A percentile compares a stretch with the other conserved stretches of the same genome.
Conservation (phyloP, 2,113 vertebrate genomes). For the Pachypanchax playfairii region DNA sequence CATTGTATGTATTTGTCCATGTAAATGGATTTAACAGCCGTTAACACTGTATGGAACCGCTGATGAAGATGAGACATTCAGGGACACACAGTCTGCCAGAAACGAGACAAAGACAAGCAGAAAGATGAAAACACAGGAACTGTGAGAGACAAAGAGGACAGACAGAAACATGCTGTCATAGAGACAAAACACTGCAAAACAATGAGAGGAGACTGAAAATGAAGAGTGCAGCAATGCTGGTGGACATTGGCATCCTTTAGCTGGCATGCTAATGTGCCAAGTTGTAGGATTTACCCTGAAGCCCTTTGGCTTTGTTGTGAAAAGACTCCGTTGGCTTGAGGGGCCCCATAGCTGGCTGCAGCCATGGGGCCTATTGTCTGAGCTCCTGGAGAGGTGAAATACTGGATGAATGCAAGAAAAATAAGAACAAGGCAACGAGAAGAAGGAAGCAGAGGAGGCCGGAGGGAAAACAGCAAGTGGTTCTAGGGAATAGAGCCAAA, state of each 20-base stretch:
- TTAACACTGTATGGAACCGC: no score
- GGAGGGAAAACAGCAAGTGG: constrained; percentile 68
- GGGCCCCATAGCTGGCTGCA: constrained; percentile 69
- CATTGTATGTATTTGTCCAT: no score
- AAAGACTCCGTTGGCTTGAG: constrained; percentile 78
- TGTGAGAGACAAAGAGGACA: constrained; percentile 23
- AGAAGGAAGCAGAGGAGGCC: constrained; percentile 50
- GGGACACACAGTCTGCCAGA: constrained; percentile 14
- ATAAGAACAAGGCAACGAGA: constrained; percentile 56
- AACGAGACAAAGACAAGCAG: constrained; percentile 32
- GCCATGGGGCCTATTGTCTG: constrained; percentile 67
- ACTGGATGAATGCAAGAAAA: constrained; percentile 66
- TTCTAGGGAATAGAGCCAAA: constrained; percentile 61
- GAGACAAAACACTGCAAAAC: constrained; percentile 56
- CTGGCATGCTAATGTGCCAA: constrained; percentile 80
- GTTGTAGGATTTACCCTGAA: constrained; percentile 85
- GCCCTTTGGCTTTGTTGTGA: constrained; percentile 78
- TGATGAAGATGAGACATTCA: neutral
- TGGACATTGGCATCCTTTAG: constrained; percentile 72
- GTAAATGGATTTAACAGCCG: no score
- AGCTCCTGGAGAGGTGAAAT: constrained; percentile 60
- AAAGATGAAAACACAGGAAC: constrained; percentile 39
- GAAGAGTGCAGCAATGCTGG: constrained; percentile 76
- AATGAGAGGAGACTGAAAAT: constrained; percentile 60
- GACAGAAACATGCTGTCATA: constrained; percentile 51